These are phyloP conservation scores for Cydia pomonella DNA, from an alignment of 1,140 invertebrate species.

Conservation along the genomic window DNA sequence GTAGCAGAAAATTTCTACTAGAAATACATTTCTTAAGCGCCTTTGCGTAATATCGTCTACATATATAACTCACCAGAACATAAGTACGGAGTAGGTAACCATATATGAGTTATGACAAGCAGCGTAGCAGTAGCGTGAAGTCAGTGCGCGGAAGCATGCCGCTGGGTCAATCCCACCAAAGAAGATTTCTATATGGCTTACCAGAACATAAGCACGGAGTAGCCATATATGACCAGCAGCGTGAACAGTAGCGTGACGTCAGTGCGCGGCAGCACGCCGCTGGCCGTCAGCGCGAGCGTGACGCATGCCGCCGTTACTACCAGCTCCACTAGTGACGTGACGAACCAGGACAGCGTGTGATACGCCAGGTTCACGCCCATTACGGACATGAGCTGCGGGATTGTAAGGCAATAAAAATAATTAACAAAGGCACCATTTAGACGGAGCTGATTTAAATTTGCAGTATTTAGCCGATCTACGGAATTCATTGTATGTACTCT, in stretches of 20 bases:
- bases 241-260: conserved; percentile 80
- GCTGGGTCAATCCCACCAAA: no score
- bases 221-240: conserved; percentile 81
- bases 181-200: no score
- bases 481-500: no score
- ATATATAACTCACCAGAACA: no score
- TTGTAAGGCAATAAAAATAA: neutral
- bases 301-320: conserved; percentile 76
- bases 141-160: conserved; percentile 81
- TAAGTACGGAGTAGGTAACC: conserved; percentile 43
- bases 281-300: conserved; percentile 79
- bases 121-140: conserved; percentile 80
- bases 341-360: conserved; percentile 84
- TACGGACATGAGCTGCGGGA: conserved; percentile 83
- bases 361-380: conserved; percentile 84
- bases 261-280: conserved; percentile 81
- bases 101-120: conserved; percentile 69
- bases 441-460: no score
- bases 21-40: no score
- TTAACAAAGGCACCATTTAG: no score
- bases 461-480: no score
- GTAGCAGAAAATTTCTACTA: no score
- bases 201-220: conserved; percentile 81
- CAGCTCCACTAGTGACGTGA: conserved; percentile 81
- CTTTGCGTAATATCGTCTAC: no score